Evolutionary conservation across 2,113 vertebrate genomes (phyloP).

Genomic region (Origma solitaria): DNA sequence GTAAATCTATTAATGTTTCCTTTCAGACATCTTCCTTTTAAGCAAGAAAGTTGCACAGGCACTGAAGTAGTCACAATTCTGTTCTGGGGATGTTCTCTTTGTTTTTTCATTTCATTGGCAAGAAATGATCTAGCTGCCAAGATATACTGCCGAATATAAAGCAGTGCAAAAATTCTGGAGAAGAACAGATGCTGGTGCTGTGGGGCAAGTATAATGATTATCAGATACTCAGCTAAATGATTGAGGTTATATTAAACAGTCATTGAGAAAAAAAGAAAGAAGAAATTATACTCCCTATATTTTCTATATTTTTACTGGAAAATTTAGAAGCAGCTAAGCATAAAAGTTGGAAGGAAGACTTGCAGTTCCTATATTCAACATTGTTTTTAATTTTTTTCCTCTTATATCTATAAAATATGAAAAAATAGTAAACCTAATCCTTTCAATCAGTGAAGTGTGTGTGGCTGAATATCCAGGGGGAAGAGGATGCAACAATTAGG

Average conservation of each 20-base stretch:
- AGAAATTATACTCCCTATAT: neutral
- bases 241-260: neutral
- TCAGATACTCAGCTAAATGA: neutral
- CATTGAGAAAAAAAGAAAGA: neutral
- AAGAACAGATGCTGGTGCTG: neutral
- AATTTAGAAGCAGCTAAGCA: neutral
- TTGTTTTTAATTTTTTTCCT: neutral
- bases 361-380: neutral
- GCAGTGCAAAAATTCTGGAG: neutral
- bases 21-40: neutral
- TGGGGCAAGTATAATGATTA: neutral
- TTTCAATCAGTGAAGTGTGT: neutral
- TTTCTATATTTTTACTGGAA: neutral
- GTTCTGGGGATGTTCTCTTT: neutral
- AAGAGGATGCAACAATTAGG: neutral
- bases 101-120: neutral
- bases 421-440: neutral
- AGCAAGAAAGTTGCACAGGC: neutral
- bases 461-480: neutral
- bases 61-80: neutral
- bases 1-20: neutral
- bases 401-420: neutral
- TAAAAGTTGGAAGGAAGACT: neutral
- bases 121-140: neutral
- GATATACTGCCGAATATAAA: neutral